Base-by-base conservation (phyloP, 2,888 invertebrate species). In the Cataglyphis rosenhaueri region DNA sequence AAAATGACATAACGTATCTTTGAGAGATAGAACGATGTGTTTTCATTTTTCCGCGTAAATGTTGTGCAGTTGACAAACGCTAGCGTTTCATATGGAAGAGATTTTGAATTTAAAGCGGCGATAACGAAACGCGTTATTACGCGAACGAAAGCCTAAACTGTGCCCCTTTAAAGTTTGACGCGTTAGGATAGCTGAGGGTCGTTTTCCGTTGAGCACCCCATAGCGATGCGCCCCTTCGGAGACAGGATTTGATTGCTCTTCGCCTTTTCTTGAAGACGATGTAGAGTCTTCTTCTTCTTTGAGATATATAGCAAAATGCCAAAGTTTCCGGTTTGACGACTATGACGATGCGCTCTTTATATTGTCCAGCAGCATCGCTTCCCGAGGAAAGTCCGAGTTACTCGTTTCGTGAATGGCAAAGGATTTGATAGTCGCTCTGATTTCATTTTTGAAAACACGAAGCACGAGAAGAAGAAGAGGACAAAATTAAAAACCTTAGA, bases 21-120 rank as follows among this genome's bases (percentile, higher is more conserved):
- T 12, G 6, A 68, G 12, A 41, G 32, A 8, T 32, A 21, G 32
- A 44, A 59, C 18, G 25, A 21, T 8, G 15, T 32, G 35, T 35
- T 41, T 44, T 66, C 10, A 32, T 25, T 35, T 59, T 68, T 35
- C 48, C 70, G 57, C 29, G n/a, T 41, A 32, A 38, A 29, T 41
- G 32, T 57, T 4, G 29, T 32, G 29, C 3, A 21, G n/a, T n/a
- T 57, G 55, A 41, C n/a, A 57, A 32, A 78, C 29, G 18, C 32
- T 52, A 38, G 38, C 38, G n/a, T 38, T 32, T 68, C 48, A n/a
- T 29, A 32, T n/a, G 35, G 32, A 57, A 66, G 76, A 68, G 21
- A 57, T 76, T 76, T 57, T 82, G 79, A 82, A 85, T 85, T 87
- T 88, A 87, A 87, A 84, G 87, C 75, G 74, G 84, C 83, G 70